Conservation (phyloP, 2,797 vertebrate genomes). For the Ptychobarbus kaznakovi region DNA sequence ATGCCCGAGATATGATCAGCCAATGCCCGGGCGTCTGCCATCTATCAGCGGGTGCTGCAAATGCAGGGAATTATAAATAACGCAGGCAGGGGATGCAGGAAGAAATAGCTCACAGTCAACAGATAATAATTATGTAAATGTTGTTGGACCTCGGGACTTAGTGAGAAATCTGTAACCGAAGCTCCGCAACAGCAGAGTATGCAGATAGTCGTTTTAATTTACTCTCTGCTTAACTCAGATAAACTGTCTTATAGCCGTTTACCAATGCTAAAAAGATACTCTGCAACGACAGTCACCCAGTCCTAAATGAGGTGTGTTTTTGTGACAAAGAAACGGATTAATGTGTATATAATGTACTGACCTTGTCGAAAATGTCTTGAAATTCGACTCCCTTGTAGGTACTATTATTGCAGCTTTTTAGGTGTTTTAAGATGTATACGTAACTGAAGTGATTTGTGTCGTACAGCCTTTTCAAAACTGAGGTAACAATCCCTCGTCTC, state of each 20-base stretch:
- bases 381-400: background rate
- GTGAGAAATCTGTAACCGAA: slow-evolving; percentile 14
- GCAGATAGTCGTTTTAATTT: slow-evolving; percentile 57
- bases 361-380: background rate
- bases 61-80: slow-evolving; percentile 78
- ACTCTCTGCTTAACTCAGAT: slow-evolving; percentile 51
- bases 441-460: background rate
- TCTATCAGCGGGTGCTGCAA: slow-evolving; percentile 70
- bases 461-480: background rate
- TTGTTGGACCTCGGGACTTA: slow-evolving; percentile 27
- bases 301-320: background rate
- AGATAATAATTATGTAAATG: slow-evolving; percentile 49
- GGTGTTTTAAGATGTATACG: background rate
- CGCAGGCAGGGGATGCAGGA: slow-evolving; percentile 51
- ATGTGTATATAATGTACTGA: background rate
- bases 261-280: slow-evolving; percentile 46
- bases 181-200: slow-evolving; percentile 51
- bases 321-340: background rate
- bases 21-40: slow-evolving; percentile 74
- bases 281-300: background rate
- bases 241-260: slow-evolving; percentile 42
- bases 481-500: background rate
- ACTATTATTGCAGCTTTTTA: background rate
- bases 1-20: slow-evolving; percentile 77
- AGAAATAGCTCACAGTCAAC: slow-evolving; percentile 46